Base-by-base conservation (phyloP, 2,113 vertebrate species). In the Psittacula cyanocephala region DNA sequence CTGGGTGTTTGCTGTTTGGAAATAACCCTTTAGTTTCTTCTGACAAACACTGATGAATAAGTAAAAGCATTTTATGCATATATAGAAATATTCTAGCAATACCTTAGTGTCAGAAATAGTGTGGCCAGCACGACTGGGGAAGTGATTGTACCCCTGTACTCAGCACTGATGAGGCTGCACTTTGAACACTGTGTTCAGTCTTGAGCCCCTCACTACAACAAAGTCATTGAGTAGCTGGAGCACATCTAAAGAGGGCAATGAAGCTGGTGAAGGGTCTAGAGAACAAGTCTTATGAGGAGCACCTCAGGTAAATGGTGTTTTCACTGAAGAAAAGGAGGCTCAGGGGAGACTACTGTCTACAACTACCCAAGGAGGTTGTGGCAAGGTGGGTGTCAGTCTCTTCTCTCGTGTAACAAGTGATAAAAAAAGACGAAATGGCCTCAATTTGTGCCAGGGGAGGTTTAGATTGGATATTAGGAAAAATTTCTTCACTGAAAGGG, bases 161-260 rank as follows among this genome's bases (percentile, higher is more conserved):
- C 1, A 1, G 43, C 24, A 39, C 43, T 24, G 35, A 12, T 78
- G 49, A 78, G 35, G 49, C 65, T 1, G 0, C 64, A 47, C 8
- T 57, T 63, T 7, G 4, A 52, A 17, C 63, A 17, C 28, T 80
- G 18, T 17, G 4, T 31, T 24, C 41, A 31, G 37, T 57, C 67
- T 50, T 55, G 62, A 31, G 25, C 2, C 7, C 1, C 25, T 62
- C 33, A 27, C 10, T n/a, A 6, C 13, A 24, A 10, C 14, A 53
- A 35, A 7, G 22, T 33, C 14, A 33, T 2, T 33, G 65, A 65
- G 10, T 10, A 9, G 13, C 17, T 89, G 60, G 53, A 88, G 23
- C 1, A 0, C 5, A 19, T 57, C 25, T 43, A 52, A 7, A 67
- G 46, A 47, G 20, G 3, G 5, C 31, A 67, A 6, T 0, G 0